Conservation (phyloP, 2,888 invertebrate genomes). For the Coenonympha glycerion region DNA sequence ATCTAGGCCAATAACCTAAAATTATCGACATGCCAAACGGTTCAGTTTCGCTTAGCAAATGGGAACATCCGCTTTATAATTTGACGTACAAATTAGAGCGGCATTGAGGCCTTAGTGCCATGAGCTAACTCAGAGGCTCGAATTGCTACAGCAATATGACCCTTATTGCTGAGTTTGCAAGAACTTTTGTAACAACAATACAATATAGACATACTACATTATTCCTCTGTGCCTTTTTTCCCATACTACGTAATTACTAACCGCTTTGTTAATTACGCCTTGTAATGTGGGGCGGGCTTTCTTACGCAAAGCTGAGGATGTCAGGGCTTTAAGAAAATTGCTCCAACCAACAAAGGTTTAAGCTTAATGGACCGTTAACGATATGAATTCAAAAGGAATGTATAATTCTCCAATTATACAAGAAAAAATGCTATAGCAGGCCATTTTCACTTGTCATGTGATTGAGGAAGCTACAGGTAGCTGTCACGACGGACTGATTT, state of each 20-base stretch:
- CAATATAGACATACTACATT: constrained; percentile 11
- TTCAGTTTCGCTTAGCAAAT: constrained; percentile 19
- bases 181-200: background rate
- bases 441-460: too few relatives aligned
- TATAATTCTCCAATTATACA: too few relatives aligned
- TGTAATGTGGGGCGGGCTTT: constrained; percentile 25
- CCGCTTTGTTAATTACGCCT: constrained; percentile 38
- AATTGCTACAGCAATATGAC: constrained; percentile 2
- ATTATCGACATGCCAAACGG: constrained; percentile 11
- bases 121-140: constrained; percentile 2
- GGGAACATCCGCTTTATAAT: constrained; percentile 16
- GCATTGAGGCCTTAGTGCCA: constrained; percentile 29
- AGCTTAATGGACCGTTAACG: background rate
- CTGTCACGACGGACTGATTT: too few relatives aligned
- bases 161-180: constrained; percentile 7
- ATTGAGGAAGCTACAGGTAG: too few relatives aligned
- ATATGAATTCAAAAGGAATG: too few relatives aligned
- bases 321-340: constrained; percentile 19
- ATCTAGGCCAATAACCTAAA: too few relatives aligned
- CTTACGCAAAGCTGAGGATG: constrained; percentile 18
- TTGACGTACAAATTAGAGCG: constrained; percentile 28
- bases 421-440: too few relatives aligned
- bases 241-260: constrained; percentile 36
- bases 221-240: constrained; percentile 29
- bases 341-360: constrained; percentile 14